Evolutionary conservation across 2,113 vertebrate species (phyloP).

Genomic region (Shinisaurus crocodilurus): DNA sequence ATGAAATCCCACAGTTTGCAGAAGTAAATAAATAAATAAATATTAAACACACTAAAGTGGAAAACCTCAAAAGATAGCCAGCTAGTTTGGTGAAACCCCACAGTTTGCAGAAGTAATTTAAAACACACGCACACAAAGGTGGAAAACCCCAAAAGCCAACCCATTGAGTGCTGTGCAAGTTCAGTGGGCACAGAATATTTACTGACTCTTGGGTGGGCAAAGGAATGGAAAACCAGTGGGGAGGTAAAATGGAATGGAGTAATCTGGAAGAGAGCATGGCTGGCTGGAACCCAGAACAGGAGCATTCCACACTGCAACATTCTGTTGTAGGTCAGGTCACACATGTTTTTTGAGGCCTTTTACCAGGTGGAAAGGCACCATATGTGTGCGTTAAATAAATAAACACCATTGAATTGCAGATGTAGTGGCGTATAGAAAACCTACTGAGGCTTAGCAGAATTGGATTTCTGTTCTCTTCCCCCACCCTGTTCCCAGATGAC

Average conservation of each 20-base stretch:
- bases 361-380: not conserved
- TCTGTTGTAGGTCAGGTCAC: too few relatives aligned
- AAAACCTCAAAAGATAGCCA: too few relatives aligned
- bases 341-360: not conserved
- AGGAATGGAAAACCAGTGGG: not conserved
- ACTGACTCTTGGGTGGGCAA: not conserved
- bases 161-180: not conserved
- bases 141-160: not conserved
- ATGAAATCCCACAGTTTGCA: too few relatives aligned
- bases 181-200: not conserved
- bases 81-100: too few relatives aligned
- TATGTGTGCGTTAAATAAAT: not conserved
- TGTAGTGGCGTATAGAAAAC: not conserved
- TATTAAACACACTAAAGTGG: too few relatives aligned
- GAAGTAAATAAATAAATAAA: too few relatives aligned
- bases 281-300: not conserved
- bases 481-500: slow-evolving; percentile 75
- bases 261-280: not conserved
- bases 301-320: not conserved
- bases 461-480: slow-evolving; percentile 21
- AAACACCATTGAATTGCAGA: not conserved
- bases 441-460: not conserved
- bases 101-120: too few relatives aligned
- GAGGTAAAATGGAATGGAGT: not conserved
- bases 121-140: too few relatives aligned